phyloP scores from a whole-genome alignment of 2,797 vertebrate species.

The Acropternis orthonyx region DNA sequence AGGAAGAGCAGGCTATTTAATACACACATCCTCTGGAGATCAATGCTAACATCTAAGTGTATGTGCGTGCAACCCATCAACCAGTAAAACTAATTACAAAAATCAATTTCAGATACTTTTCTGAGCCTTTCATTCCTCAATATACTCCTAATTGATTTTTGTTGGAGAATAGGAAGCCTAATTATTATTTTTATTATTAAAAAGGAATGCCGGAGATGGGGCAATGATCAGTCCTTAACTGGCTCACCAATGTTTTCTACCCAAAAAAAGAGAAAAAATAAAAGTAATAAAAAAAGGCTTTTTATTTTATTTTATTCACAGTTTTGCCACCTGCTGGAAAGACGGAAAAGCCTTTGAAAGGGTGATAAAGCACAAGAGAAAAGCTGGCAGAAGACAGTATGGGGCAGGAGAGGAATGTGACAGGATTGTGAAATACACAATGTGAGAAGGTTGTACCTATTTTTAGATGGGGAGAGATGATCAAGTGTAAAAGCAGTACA shows the following conservation, averaged over 20 bases:
- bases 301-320: conserved; percentile 58
- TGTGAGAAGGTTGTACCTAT: conserved; percentile 51
- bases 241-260: background rate
- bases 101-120: conserved; percentile 68
- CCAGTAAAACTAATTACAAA: conserved; percentile 66
- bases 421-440: conserved; percentile 35
- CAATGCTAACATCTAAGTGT: conserved; percentile 5
- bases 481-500: conserved; percentile 42
- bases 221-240: background rate
- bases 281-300: background rate
- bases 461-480: conserved; percentile 39
- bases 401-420: conserved; percentile 42
- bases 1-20: conserved; percentile 32
- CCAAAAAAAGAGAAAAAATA: background rate
- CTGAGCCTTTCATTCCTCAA: conserved; percentile 54
- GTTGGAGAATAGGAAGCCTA: conserved; percentile 44
- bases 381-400: conserved; percentile 16
- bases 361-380: conserved; percentile 56
- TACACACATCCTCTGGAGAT: conserved; percentile 37
- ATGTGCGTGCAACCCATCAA: conserved; percentile 38
- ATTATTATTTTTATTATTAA: conserved; percentile 62
- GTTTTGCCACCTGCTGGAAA: conserved; percentile 54
- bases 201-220: background rate
- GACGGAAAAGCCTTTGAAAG: conserved; percentile 46
- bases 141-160: conserved; percentile 67